These are phyloP conservation scores for Drosophila ercepeae DNA, from an alignment of 1,140 invertebrate species.

Conservation along the genomic window DNA sequence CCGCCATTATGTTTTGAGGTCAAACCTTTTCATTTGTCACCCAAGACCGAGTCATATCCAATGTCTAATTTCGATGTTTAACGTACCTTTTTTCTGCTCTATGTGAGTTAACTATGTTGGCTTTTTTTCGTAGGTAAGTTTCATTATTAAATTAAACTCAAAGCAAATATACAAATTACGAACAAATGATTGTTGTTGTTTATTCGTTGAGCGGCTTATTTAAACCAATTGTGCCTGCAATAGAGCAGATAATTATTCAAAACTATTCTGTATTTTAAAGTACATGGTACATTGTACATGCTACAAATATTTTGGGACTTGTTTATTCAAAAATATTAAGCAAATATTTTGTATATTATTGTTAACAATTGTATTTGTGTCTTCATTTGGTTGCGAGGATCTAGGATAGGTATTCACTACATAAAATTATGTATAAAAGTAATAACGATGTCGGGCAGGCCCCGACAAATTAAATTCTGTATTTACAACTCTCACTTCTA, in stretches of 20 bases:
- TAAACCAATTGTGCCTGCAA: constrained; percentile 66
- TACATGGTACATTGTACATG: constrained; percentile 21
- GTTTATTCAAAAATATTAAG: constrained; percentile 50
- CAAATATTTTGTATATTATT: constrained; percentile 54
- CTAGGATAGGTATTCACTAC: constrained; percentile 45
- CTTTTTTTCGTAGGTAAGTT: constrained; percentile 61
- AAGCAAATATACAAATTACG: constrained; percentile 62
- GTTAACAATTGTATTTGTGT: constrained; percentile 59
- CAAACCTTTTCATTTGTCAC: constrained; percentile 30
- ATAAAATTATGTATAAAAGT: constrained; percentile 25
- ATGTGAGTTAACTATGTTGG: constrained; percentile 45
- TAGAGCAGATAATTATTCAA: constrained; percentile 5
- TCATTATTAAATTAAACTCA: constrained; percentile 68
- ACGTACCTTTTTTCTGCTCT: constrained; percentile 39
- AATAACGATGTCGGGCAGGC: constrained; percentile 64
- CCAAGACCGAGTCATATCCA: constrained; percentile 56
- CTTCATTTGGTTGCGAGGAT: constrained; percentile 70
- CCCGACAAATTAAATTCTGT: constrained; percentile 59
- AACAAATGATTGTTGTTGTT: constrained; percentile 34
- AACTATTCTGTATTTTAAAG: neutral
- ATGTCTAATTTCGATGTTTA: constrained; percentile 22
- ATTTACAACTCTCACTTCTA: constrained; percentile 58
- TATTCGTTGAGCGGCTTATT: constrained; percentile 32
- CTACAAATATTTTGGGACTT: constrained; percentile 44
- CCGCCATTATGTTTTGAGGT: constrained; percentile 20